Base-by-base conservation (phyloP, 2,797 vertebrate genomes). In the Mormyrops boulengeri region DNA sequence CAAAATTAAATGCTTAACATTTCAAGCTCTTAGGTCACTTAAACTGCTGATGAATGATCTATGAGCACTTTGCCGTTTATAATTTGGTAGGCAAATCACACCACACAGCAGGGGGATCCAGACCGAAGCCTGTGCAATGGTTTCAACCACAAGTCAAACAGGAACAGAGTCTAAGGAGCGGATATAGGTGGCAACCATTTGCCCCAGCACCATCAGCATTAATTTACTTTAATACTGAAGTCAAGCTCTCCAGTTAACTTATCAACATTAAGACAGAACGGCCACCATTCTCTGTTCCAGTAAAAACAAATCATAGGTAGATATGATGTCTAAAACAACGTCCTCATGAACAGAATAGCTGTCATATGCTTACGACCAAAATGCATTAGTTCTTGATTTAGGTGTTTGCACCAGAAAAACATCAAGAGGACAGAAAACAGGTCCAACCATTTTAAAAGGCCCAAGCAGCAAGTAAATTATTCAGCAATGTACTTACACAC, bases 81-180 rank as follows among this genome's bases (percentile, higher is more conserved):
- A 44, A 80, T 80, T 80, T 80, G 73, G 38, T n/a, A 80, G 38
- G 73, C 73, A 80, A 80, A 80, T 80, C 73, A 80, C 73, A 80
- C 73, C 73, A 80, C 73, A 80, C n/a, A n/a, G 73, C 38, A 9
- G 73, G 73, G 73, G 19, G 26, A 44, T 80, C 14, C 17, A 80
- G 14, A 80, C 41, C 73, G 19, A 44, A 19, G 73, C 19, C 73
- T 17, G 73, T 1, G 17, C 38, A 80, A 80, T 17, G 73, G 73
- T 44, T 44, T 41, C 34, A 41, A 80, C 38, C 38, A 80, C 14
- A 80, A 80, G 73, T 80, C 73, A 80, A 41, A 80, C 41, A 44
- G 38, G 34, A 44, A 80, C 73, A 80, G 60, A 73, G 73, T 80
- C 38, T 44, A 80, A 80, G 38, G 73, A 5, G 30, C 30, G 1